Conservation (phyloP, 2,888 invertebrate genomes). For the Ommatoiulus sabulosus region DNA sequence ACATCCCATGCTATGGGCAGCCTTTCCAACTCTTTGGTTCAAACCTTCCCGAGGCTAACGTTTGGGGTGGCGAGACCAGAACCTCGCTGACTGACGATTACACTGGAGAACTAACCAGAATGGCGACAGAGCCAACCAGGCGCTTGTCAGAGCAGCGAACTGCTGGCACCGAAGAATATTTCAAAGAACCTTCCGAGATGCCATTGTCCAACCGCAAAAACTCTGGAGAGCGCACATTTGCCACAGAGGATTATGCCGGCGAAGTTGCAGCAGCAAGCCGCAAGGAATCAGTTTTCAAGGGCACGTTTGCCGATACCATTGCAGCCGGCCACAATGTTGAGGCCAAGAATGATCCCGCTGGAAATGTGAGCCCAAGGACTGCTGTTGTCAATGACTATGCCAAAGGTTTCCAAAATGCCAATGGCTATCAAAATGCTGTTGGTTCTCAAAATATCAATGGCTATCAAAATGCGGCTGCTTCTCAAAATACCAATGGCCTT, state of each 20-base stretch:
- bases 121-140: not conserved
- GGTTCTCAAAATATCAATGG: not conserved
- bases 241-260: slow-evolving; percentile 49
- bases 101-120: not conserved
- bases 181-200: not conserved
- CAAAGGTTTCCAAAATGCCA: not conserved
- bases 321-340: not conserved
- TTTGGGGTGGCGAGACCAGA: not conserved
- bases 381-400: slow-evolving; percentile 46
- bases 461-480: not conserved
- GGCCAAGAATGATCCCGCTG: not conserved
- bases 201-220: not conserved
- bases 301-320: not conserved
- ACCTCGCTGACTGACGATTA: slow-evolving; percentile 50
- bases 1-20: not conserved
- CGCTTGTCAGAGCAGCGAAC: not conserved
- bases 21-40: not conserved
- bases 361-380: slow-evolving; percentile 39
- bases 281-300: slow-evolving; percentile 23
- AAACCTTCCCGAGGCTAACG: not conserved
- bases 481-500: not conserved
- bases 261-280: not conserved
- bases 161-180: not conserved
- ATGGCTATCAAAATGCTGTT: not conserved
- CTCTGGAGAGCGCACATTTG: slow-evolving; percentile 20